Conservation (phyloP, 2,888 invertebrate species). For the Sinhomidia bicolor region DNA sequence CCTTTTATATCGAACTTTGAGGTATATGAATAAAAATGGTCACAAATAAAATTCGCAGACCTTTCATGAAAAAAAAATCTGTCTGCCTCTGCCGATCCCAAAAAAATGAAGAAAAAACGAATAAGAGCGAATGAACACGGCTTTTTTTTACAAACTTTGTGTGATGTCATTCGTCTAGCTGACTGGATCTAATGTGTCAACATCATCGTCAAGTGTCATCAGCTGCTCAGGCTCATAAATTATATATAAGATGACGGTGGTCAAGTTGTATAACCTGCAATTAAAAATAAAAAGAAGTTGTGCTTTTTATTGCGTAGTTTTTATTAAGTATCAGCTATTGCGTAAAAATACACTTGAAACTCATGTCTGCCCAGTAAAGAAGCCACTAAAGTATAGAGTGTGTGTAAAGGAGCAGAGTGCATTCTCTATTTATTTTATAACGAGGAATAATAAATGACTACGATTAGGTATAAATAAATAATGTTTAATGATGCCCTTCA, state of each 20-base stretch:
- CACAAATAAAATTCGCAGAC: background rate
- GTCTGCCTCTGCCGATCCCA: background rate
- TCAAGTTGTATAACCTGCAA: conserved; percentile 12
- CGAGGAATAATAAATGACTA: background rate
- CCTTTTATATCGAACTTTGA: background rate
- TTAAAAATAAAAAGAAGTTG: conserved; percentile 7
- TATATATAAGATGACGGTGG: conserved; percentile 30
- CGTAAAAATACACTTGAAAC: background rate
- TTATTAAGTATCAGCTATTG: background rate
- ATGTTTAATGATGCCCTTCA: conserved; percentile 13
- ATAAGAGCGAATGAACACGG: background rate
- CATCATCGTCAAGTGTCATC: conserved; percentile 39
- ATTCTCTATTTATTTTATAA: background rate
- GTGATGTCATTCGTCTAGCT: background rate
- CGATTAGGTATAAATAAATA: background rate
- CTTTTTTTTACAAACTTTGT: background rate
- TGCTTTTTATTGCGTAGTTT: background rate
- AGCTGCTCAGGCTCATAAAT: conserved; percentile 1
- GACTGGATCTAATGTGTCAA: conserved; percentile 34
- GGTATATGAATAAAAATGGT: background rate
- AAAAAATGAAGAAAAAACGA: background rate
- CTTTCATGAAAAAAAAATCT: background rate
- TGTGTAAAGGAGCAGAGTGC: background rate
- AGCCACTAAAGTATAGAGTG: background rate
- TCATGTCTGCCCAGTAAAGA: background rate